Evolutionary conservation across 2,113 vertebrate genomes (phyloP), one percentile per base, ranked within the genome.

Genomic region (Pachycephala philippinensis): DNA sequence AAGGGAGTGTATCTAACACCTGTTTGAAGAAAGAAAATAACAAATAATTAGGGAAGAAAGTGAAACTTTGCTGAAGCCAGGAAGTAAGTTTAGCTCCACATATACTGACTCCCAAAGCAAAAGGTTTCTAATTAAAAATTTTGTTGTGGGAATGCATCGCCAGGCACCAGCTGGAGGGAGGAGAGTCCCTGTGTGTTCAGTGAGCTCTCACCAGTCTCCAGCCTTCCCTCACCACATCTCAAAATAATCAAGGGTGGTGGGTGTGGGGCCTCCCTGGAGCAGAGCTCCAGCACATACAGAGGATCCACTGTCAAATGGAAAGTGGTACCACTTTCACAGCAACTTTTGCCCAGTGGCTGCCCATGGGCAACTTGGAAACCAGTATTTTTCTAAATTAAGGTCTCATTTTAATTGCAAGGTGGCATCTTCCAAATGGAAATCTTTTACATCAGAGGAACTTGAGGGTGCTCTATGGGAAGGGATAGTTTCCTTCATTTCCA

Each of bases 21-120:
- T 81, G 59, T 39, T n/a, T 90, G 79, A 93, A 95, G 86, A 70
- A 61, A 83, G 33, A 80, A 77, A 95, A 88, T 53, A 79, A 50
- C 18, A 85, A 79, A 61, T 65, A 77, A 50, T 90, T 77, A 74
- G 42, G 24, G 71, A 66, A 77, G 78, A 94, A 90, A 96, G 35
- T 1, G 8, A 93, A 97, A 84, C 56, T 89, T 74, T 54, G 39
- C 27, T 47, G 69, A 82, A 70, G 60, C 31, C 63, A 54, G 35
- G 75, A 89, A 87, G 20, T 33, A 90, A 84, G 44, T 85, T 88
- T 70, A 69, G 20, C n/a, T 87, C n/a, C 15, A 8, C 19, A 9
- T 12, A 22, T 19, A 40, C 65, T 24, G 50, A 35, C 26, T 93
- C 45, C 50, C 1, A 3, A 90, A 47, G 86, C 47, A 84, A 88